phyloP scores from a whole-genome alignment of 2,888 invertebrate genomes.

The Drosophila meridionalis region DNA sequence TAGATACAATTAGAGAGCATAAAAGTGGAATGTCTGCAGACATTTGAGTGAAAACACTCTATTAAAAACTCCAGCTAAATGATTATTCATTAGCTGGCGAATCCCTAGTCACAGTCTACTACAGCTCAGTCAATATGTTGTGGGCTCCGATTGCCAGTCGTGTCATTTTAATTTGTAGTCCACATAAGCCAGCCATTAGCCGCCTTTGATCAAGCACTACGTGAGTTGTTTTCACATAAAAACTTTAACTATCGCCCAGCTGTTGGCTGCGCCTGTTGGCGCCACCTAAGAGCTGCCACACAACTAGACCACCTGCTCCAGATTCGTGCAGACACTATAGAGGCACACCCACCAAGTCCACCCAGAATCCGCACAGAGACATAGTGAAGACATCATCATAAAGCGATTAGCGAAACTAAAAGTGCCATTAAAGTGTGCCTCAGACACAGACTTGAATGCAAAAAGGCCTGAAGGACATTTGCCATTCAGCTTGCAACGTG shows the following conservation, averaged over 20 bases:
- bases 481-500: conserved; percentile 15
- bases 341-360: not conserved
- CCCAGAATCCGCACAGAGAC: conserved; percentile 3
- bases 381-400: conserved; percentile 71
- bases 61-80: not conserved
- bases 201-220: conserved; percentile 17
- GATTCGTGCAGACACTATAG: conserved; percentile 17
- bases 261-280: conserved; percentile 24
- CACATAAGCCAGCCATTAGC: conserved; percentile 36
- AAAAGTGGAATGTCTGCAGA: too few species aligned
- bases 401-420: conserved; percentile 76
- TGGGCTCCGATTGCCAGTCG: conserved; percentile 3
- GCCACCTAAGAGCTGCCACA: conserved; percentile 18
- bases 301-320: conserved; percentile 43
- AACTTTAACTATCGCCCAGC: conserved; percentile 47
- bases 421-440: conserved; percentile 76
- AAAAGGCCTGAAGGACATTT: conserved; percentile 43
- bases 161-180: conserved; percentile 25
- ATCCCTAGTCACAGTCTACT: not conserved
- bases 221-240: conserved; percentile 37
- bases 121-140: not conserved
- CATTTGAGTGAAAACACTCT: too few species aligned
- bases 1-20: not conserved
- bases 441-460: conserved; percentile 30
- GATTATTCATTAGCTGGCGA: not conserved